Evolutionary conservation across 2,888 invertebrate genomes (phyloP).

Genomic region (Andrena chrysosceles): DNA sequence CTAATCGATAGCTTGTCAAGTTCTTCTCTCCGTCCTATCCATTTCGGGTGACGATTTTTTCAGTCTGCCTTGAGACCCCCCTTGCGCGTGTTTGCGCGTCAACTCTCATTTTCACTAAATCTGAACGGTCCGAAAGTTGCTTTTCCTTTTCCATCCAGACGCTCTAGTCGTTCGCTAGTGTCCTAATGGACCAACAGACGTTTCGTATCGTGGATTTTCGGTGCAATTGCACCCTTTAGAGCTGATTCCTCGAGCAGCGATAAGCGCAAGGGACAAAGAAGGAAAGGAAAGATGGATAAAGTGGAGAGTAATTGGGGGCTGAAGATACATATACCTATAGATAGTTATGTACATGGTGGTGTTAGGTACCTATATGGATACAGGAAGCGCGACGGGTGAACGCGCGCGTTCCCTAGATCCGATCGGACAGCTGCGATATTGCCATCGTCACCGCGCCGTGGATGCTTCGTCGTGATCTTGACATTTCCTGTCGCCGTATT

Average conservation of each 20-base stretch:
- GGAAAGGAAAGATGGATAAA: neutral
- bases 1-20: constrained; percentile 81
- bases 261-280: neutral
- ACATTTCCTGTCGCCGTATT: constrained; percentile 75
- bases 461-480: constrained; percentile 70
- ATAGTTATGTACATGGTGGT: neutral
- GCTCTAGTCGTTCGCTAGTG: neutral
- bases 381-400: constrained; percentile 68
- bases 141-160: too few species aligned
- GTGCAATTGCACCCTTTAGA: neutral
- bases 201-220: neutral
- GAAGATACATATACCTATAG: constrained; percentile 2
- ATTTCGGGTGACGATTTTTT: constrained; percentile 13
- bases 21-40: constrained; percentile 19
- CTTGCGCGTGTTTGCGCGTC: neutral
- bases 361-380: constrained; percentile 2
- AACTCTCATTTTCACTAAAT: neutral
- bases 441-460: constrained; percentile 69
- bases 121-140: neutral
- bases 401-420: constrained; percentile 79
- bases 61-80: neutral
- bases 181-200: neutral
- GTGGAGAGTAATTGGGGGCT: constrained; percentile 21
- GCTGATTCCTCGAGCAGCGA: neutral
- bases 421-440: constrained; percentile 83